phyloP scores from a whole-genome alignment of 2,888 invertebrate species.

The Hyppa rectilinea region DNA sequence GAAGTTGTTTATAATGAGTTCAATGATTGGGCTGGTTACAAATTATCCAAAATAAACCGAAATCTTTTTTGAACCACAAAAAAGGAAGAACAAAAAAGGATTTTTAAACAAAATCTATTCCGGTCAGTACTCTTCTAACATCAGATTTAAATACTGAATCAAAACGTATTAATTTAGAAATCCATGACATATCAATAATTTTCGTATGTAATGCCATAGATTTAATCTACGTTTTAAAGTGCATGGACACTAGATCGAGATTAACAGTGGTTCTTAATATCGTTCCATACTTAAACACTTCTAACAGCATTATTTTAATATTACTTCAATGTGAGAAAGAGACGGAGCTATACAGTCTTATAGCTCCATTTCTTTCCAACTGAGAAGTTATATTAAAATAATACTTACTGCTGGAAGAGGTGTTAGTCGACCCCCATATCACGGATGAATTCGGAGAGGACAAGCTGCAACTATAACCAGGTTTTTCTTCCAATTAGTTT shows the following conservation, averaged over 20 bases:
- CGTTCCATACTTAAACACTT: too few relatives aligned
- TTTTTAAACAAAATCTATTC: background rate
- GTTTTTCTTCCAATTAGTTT: background rate
- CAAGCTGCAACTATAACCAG: background rate
- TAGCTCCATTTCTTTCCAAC: too few relatives aligned
- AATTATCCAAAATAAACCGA: background rate
- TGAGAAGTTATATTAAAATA: too few relatives aligned
- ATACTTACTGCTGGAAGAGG: too few relatives aligned
- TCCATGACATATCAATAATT: slow-evolving; percentile 38
- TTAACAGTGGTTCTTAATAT: slow-evolving; percentile 53
- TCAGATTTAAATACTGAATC: background rate
- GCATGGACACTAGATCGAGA: slow-evolving; percentile 67
- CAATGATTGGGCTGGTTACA: background rate
- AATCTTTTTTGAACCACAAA: background rate
- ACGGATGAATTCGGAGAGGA: slow-evolving; percentile 12
- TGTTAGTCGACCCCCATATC: too few relatives aligned
- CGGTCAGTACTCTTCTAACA: slow-evolving; percentile 17
- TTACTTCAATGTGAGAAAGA: too few relatives aligned
- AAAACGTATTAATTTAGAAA: too few relatives aligned
- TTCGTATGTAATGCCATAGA: slow-evolving; percentile 37
- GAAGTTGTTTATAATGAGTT: background rate
- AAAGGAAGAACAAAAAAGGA: too few relatives aligned
- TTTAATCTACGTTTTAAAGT: slow-evolving; percentile 65
- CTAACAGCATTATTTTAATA: too few relatives aligned
- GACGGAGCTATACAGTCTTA: too few relatives aligned